Percentiles rank a stretch among this genome's conserved stretches.
These are phyloP conservation scores for Zapus hudsonius DNA, from an alignment of 2,113 vertebrate genomes.

Conservation along the genomic window DNA sequence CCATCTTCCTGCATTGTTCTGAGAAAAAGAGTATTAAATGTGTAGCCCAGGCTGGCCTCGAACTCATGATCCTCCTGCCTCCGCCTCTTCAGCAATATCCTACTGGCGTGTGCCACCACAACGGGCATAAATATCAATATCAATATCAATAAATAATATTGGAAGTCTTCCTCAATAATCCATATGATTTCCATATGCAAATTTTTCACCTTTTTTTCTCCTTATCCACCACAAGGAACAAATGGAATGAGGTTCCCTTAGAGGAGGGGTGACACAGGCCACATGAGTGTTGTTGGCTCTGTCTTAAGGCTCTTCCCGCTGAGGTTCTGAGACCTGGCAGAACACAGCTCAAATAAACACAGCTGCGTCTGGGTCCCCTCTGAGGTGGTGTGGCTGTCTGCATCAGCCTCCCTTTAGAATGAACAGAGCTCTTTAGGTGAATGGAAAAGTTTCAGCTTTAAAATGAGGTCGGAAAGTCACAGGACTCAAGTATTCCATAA, in stretches of 20 bases:
- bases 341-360: constrained; percentile 84
- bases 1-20: neutral
- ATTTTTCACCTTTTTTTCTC: constrained; percentile 51
- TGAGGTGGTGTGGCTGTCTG: neutral
- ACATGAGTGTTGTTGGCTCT: constrained; percentile 72
- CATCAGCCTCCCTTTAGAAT: neutral
- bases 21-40: too few species aligned
- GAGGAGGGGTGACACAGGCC: constrained; percentile 44
- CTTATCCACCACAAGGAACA: constrained; percentile 37
- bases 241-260: neutral
- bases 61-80: too few species aligned
- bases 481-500: constrained; percentile 67
- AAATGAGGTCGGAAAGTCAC: constrained; percentile 76
- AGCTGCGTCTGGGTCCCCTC: constrained; percentile 80
- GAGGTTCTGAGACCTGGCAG: constrained; percentile 75
- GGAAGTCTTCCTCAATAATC: constrained; percentile 40
- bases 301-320: constrained; percentile 74
- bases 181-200: constrained; percentile 31
- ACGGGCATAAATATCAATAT: too few species aligned
- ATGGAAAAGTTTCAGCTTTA: constrained; percentile 74
- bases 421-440: constrained; percentile 48
- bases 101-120: too few species aligned
- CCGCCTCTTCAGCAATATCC: too few species aligned
- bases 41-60: too few species aligned
- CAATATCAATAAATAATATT: neutral